Percentiles rank a stretch among this genome's conserved stretches.
Evolutionary conservation across 2,888 invertebrate species (phyloP).

Genomic region (Panzeria rudis): DNA sequence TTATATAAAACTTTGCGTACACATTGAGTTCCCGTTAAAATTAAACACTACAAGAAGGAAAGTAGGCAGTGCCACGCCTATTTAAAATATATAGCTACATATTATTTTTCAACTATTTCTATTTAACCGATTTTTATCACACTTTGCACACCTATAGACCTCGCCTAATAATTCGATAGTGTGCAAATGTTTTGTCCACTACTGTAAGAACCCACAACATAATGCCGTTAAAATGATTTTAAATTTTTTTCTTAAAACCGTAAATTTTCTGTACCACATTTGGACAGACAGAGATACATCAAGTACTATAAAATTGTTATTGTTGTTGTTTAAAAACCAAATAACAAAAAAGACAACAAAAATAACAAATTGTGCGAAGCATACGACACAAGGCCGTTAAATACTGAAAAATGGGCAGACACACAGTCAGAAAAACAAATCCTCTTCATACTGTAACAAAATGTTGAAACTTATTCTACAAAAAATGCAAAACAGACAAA

Average conservation of each 20-base stretch:
- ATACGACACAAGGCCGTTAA: slow-evolving; percentile 60
- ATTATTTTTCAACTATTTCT: too few relatives aligned
- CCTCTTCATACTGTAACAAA: slow-evolving; percentile 58
- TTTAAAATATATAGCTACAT: too few relatives aligned
- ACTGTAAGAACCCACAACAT: slow-evolving; percentile 16
- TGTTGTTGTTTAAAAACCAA: slow-evolving; percentile 8
- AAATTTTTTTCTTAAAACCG: slow-evolving; percentile 15
- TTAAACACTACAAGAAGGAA: too few relatives aligned
- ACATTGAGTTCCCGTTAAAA: too few relatives aligned
- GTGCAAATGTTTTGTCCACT: slow-evolving; percentile 3
- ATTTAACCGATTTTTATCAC: too few relatives aligned
- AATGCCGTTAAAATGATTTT: slow-evolving; percentile 50
- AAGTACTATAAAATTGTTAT: slow-evolving; percentile 32
- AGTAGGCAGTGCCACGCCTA: too few relatives aligned
- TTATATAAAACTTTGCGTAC: too few relatives aligned
- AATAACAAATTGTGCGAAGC: slow-evolving; percentile 63
- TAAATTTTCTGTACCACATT: slow-evolving; percentile 14
- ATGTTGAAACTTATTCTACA: slow-evolving; percentile 51
- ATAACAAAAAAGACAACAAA: slow-evolving; percentile 26
- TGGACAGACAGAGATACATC: slow-evolving; percentile 15
- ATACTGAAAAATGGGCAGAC: slow-evolving; percentile 34
- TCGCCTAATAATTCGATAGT: too few relatives aligned
- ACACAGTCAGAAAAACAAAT: slow-evolving; percentile 33
- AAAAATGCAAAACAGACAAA: slow-evolving; percentile 5
- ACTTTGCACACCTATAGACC: too few relatives aligned